These are phyloP conservation scores for Semnopithecus entellus DNA, from an alignment of 2,113 vertebrate genomes.

Conservation along the genomic window DNA sequence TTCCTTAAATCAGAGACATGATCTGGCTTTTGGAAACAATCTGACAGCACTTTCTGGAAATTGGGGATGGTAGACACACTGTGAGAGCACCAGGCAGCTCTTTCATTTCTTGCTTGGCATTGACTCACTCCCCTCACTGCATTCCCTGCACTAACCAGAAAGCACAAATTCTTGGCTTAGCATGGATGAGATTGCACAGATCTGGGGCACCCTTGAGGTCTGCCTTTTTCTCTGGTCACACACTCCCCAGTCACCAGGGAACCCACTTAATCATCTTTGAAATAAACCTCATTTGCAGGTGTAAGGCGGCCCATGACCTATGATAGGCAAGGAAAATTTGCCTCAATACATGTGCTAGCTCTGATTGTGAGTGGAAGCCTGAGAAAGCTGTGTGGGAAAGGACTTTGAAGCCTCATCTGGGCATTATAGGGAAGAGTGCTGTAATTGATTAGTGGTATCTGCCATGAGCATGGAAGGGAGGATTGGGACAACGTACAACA, in stretches of 20 bases:
- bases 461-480: background rate
- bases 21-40: background rate
- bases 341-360: background rate
- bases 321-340: background rate
- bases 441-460: slow-evolving; percentile 30
- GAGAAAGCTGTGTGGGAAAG: background rate
- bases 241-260: background rate
- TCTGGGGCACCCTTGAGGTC: background rate
- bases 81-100: background rate
- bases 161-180: background rate
- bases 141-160: background rate
- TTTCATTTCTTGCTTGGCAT: background rate
- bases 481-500: background rate
- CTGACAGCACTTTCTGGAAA: background rate
- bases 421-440: background rate
- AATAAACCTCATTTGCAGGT: background rate
- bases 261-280: background rate
- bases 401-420: background rate
- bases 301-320: background rate
- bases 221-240: slow-evolving; percentile 1
- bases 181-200: background rate
- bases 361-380: background rate
- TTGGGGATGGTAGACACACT: background rate
- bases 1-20: background rate
- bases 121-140: background rate